Conservation (phyloP, 35 echinoderm and acorn worm species). For the Apostichopus parvimensis region DNA sequence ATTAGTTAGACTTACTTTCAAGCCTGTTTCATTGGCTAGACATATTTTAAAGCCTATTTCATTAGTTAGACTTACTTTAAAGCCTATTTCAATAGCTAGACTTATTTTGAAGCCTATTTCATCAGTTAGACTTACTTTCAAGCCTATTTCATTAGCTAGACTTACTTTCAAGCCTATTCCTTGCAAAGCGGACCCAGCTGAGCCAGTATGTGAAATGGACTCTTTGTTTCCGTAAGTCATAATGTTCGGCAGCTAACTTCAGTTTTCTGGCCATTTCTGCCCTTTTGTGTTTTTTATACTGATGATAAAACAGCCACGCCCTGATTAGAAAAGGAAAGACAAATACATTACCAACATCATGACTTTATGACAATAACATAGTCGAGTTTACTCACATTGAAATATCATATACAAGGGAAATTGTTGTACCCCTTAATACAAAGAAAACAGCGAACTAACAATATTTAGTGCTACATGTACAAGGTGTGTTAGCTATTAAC, state of each 20-base stretch:
- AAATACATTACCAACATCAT: neutral
- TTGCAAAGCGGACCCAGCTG: conserved; percentile 74
- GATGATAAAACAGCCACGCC: conserved; percentile 87
- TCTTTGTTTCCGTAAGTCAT: conserved; percentile 71
- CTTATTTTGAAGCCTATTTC: no score
- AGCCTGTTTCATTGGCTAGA: no score
- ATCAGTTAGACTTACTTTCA: conserved; percentile 29
- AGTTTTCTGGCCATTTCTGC: conserved; percentile 85
- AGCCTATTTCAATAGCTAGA: no score
- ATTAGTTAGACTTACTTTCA: no score
- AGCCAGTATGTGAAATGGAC: conserved; percentile 87
- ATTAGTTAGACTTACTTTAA: no score
- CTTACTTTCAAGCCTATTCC: conserved; percentile 86
- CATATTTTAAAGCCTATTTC: no score
- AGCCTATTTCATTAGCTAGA: conserved; percentile 55
- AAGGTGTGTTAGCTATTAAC: no score
- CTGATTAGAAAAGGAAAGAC: conserved; percentile 37
- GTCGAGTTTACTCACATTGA: no score
- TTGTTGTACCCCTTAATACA: no score
- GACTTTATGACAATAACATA: neutral
- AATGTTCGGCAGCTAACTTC: conserved; percentile 76
- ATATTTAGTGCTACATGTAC: no score
- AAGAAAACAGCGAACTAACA: no score
- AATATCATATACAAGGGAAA: no score
- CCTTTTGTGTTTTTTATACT: conserved; percentile 70